Evolutionary conservation across 2,888 invertebrate genomes (phyloP).

Genomic region (Arrhopalites spinosus): DNA sequence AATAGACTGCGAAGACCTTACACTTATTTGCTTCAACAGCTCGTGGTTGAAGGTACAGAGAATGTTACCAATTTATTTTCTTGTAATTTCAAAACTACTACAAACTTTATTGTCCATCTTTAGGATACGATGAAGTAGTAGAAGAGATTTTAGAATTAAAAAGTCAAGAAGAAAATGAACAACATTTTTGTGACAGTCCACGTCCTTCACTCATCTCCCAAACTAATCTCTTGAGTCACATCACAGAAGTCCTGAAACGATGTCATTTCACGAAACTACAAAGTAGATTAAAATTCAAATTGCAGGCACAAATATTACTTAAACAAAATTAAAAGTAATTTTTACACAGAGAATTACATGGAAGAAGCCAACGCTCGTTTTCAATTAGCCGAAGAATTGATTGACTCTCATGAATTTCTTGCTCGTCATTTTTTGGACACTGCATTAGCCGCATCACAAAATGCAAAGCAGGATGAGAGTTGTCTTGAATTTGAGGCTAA

Average conservation of each 20-base stretch:
- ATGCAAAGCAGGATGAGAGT: neutral
- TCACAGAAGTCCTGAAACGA: neutral
- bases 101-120: too few species aligned
- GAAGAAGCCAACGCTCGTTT: constrained; percentile 1
- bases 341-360: constrained; percentile 5
- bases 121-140: neutral
- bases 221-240: neutral
- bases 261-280: neutral
- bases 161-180: neutral
- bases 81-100: too few species aligned
- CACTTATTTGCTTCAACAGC: neutral
- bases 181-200: neutral
- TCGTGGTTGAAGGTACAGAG: neutral
- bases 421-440: constrained; percentile 13
- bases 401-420: neutral
- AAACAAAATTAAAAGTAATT: too few species aligned
- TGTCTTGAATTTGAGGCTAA: neutral
- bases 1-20: constrained; percentile 3
- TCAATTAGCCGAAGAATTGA: neutral
- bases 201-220: neutral
- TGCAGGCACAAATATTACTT: too few species aligned
- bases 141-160: neutral
- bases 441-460: neutral
- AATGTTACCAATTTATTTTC: neutral
- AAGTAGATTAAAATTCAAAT: neutral